Evolutionary conservation across 1,140 invertebrate species (phyloP).

Genomic region (Bacillus rossius): DNA sequence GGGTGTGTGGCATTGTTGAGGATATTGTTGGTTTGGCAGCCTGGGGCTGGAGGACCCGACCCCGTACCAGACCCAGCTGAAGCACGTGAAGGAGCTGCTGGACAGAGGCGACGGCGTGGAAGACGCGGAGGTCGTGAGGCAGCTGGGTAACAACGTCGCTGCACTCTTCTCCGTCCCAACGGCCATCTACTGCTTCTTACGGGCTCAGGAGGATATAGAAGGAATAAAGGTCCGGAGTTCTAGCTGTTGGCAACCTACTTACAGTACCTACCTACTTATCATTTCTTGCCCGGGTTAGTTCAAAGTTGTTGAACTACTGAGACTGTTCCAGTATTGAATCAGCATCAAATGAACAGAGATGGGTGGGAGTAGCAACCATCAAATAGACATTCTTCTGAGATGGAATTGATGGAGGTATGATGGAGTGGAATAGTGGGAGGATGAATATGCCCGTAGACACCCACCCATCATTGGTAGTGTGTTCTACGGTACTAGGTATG

Average conservation of each 20-base stretch:
- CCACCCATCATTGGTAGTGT: too few species aligned
- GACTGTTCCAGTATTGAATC: not conserved
- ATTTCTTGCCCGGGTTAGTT: not conserved
- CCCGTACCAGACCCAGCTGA: constrained; percentile 48
- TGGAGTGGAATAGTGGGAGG: too few species aligned
- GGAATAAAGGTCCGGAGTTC: constrained; percentile 54
- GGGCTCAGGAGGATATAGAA: constrained; percentile 50
- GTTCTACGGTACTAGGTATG: too few species aligned
- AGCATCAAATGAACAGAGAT: too few species aligned
- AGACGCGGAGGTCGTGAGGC: constrained; percentile 47
- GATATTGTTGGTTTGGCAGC: constrained; percentile 21
- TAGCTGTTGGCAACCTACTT: not conserved
- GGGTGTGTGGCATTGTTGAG: too few species aligned
- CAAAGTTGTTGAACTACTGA: not conserved
- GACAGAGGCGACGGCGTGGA: constrained; percentile 34
- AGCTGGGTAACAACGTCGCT: constrained; percentile 55
- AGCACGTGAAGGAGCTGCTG: constrained; percentile 44
- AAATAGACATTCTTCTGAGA: too few species aligned
- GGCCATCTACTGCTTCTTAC: constrained; percentile 68
- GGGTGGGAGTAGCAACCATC: too few species aligned
- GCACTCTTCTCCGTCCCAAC: constrained; percentile 70
- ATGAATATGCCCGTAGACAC: too few species aligned
- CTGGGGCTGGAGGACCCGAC: constrained; percentile 30
- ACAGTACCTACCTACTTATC: not conserved
- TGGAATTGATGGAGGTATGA: too few species aligned